A percentile compares a stretch with the other conserved stretches of the same genome.
Evolutionary conservation across 2,797 vertebrate genomes (phyloP).

Genomic region (Pseudotriccus pelzelni): DNA sequence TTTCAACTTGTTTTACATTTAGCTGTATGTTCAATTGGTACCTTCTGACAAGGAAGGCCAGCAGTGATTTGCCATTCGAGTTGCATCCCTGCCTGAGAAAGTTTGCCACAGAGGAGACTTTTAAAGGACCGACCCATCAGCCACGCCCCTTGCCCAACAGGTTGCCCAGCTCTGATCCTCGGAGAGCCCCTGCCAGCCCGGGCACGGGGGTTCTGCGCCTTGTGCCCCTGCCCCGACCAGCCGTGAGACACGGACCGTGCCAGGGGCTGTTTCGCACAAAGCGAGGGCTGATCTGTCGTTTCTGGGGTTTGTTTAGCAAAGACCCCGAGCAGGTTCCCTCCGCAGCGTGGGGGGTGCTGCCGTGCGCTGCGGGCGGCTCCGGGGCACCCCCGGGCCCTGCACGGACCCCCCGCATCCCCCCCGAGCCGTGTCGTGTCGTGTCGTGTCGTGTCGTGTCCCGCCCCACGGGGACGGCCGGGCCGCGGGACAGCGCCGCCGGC

Average conservation of each 20-base stretch:
- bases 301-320: no score
- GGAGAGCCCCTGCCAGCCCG: not conserved
- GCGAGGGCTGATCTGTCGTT: rapidly evolving
- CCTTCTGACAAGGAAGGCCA: not conserved
- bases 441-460: no score
- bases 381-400: no score
- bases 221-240: rapidly evolving
- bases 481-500: not conserved
- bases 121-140: rapidly evolving
- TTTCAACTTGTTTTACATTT: not conserved
- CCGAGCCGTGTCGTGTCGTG: no score
- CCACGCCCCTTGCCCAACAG: not conserved
- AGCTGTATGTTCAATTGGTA: not conserved
- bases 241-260: not conserved
- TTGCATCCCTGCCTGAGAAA: not conserved
- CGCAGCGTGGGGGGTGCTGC: no score
- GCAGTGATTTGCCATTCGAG: not conserved
- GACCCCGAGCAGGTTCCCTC: no score
- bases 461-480: not conserved
- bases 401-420: no score
- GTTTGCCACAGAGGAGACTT: not conserved
- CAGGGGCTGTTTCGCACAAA: rapidly evolving
- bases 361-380: no score
- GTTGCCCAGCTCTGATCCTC: not conserved
- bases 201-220: rapidly evolving